phyloP scores from a whole-genome alignment of 2,113 vertebrate species.

The Spea multiplicata region DNA sequence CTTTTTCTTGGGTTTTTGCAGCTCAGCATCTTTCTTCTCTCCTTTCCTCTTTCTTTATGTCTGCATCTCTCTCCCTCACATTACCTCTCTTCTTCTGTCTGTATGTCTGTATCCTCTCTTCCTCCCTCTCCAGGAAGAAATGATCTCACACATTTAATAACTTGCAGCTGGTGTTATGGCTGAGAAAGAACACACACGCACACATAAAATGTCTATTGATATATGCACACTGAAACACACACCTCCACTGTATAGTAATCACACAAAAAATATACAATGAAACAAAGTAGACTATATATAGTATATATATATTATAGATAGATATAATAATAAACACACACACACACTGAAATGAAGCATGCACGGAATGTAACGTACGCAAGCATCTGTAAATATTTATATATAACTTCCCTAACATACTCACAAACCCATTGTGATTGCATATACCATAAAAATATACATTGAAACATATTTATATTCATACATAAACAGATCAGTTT shows the following conservation, averaged over 20 bases:
- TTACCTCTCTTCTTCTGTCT: constrained; percentile 1
- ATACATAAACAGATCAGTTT: too few relatives aligned
- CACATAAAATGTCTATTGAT: background rate
- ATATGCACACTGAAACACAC: background rate
- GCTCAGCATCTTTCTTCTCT: constrained; percentile 5
- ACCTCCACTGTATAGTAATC: background rate
- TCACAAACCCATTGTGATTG: too few relatives aligned
- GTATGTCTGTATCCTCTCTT: background rate
- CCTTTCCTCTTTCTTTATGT: constrained; percentile 21
- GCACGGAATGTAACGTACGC: too few relatives aligned
- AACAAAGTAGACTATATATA: background rate
- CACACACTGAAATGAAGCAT: too few relatives aligned
- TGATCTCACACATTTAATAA: constrained; percentile 54
- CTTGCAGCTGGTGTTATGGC: constrained; percentile 51
- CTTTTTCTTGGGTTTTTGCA: background rate
- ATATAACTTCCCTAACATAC: too few relatives aligned
- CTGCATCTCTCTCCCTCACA: background rate
- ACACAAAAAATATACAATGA: background rate
- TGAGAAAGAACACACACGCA: constrained; percentile 44
- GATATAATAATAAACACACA: background rate
- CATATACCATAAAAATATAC: too few relatives aligned
- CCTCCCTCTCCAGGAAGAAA: constrained; percentile 46
- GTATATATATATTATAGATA: background rate
- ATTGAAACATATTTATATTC: too few relatives aligned
- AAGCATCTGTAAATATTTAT: too few relatives aligned